These are phyloP conservation scores for Astreopora myriophthalma DNA, from an alignment of 64 coral and sea anemone genomes.

Conservation along the genomic window DNA sequence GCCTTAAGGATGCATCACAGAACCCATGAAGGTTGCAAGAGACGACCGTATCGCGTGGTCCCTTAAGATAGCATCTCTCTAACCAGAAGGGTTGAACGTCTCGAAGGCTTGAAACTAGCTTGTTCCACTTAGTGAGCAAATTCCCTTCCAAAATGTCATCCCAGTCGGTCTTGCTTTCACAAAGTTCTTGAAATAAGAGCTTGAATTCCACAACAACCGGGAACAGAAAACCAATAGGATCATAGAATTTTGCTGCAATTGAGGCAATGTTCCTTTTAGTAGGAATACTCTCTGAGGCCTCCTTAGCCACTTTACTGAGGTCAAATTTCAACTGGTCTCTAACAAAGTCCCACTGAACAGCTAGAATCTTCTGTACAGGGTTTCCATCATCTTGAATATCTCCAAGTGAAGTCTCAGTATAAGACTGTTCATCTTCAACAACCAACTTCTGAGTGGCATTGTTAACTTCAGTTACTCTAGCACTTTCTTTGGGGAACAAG, in stretches of 20 bases:
- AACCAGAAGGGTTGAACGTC: not conserved
- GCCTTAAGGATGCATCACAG: constrained; percentile 43
- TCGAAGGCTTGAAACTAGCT: not conserved
- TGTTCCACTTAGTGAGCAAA: constrained; percentile 7
- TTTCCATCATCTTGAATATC: not conserved
- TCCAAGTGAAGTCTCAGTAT: no score
- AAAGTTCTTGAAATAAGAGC: constrained; percentile 17
- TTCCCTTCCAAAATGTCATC: not conserved
- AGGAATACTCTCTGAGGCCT: not conserved
- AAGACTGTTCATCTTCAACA: no score
- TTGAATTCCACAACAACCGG: constrained; percentile 24
- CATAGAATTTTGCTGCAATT: not conserved
- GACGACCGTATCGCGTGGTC: not conserved
- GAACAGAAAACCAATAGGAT: constrained; percentile 14
- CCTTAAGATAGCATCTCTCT: constrained; percentile 14
- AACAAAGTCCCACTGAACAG: not conserved
- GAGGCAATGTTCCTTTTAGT: not conserved
- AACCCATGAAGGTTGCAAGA: constrained; percentile 26
- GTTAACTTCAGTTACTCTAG: no score
- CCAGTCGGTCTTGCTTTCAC: not conserved
- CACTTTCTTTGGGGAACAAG: no score
- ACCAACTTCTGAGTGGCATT: no score
- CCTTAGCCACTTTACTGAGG: not conserved
- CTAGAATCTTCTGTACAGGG: not conserved
- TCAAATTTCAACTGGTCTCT: not conserved